Evolutionary conservation across 2,797 vertebrate species (phyloP), one percentile per base, ranked within the genome.

Genomic region (Gymnopithys bicolor): DNA sequence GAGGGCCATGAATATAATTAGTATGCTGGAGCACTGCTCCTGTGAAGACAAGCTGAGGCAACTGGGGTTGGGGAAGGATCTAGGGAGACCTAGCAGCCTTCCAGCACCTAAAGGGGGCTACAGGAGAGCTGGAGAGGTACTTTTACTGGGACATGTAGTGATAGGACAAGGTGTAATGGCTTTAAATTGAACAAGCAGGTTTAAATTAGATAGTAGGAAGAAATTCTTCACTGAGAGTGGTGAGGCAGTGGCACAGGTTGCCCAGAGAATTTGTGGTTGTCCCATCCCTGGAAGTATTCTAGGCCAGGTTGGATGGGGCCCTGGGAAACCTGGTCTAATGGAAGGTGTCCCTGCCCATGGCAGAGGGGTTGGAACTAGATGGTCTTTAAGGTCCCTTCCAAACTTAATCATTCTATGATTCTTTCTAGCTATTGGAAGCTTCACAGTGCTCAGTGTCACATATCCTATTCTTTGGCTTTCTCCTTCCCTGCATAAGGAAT

Each of bases 281-380:
- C 6, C 12, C 7, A 32, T 32, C 22, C 30, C 0, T 0, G 53
- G 11, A 4, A 53, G 7, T n/a, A 17, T 16, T 90, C 24, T 0
- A 53, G 52, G 21, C 2, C 18, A 46, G 25, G 30, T 1, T 66
- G 19, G 30, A 71, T 23, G 30, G 15, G 2, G 22, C 5, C 7
- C 8, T 51, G 79, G 17, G 10, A 43, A 56, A 5, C 7, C 11
- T 45, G 28, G 13, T 25, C 11, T 41, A 12, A 4, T 18, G 5
- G 30, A 35, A 71, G 33, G 4, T 59, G 66, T 27, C 33, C 9
- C 52, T 89, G 39, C 15, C 25, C 25, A 6, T 18, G 30, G 25
- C 25, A 53, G 33, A 8, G 11, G 10, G 2, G 0, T 27, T 66
- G 33, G 15, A 84, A 6, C 4, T 4, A 10, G 7, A 21, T 48